Conservation (phyloP, 1,140 invertebrate species). For the Radopholus similis region DNA sequence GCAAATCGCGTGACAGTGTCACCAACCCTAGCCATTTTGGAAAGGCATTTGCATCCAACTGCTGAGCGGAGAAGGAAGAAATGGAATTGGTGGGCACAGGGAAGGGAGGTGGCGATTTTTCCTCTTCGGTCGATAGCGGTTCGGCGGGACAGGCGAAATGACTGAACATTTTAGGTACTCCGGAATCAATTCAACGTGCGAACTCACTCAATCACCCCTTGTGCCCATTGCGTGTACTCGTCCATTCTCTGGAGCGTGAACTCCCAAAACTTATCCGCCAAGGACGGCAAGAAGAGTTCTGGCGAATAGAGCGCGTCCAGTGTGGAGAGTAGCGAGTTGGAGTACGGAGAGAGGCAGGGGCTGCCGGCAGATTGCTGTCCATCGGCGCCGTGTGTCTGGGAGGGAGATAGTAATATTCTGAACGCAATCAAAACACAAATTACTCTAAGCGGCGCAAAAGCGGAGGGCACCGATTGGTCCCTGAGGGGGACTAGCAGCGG, state of each 20-base stretch:
- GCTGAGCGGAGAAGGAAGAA: too few species aligned
- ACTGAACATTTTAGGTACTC: conserved; percentile 25
- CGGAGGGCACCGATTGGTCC: not conserved
- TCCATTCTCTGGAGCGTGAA: conserved; percentile 32
- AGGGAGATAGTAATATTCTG: not conserved
- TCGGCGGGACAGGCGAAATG: conserved; percentile 7
- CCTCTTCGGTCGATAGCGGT: not conserved
- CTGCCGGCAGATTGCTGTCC: not conserved
- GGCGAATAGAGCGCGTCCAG: conserved; percentile 26
- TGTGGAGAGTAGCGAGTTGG: conserved; percentile 24
- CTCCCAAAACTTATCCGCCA: conserved; percentile 39
- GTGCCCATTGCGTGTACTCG: conserved; percentile 29
- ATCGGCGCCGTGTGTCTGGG: not conserved
- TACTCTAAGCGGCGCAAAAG: conserved; percentile 19
- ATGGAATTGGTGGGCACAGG: not conserved
- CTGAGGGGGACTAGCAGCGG: conserved; percentile 17
- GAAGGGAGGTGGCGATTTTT: conserved; percentile 15
- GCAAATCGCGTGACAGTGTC: conserved; percentile 14
- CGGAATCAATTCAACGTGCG: not conserved
- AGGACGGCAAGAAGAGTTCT: conserved; percentile 25
- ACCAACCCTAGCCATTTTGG: conserved; percentile 23
- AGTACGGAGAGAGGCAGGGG: conserved; percentile 21
- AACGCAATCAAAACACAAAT: not conserved
- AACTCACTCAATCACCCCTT: conserved; percentile 16
- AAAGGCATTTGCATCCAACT: too few species aligned